These are phyloP conservation scores for Amblyjoppa fuscipennis DNA, from an alignment of 2,888 invertebrate genomes.

Conservation along the genomic window DNA sequence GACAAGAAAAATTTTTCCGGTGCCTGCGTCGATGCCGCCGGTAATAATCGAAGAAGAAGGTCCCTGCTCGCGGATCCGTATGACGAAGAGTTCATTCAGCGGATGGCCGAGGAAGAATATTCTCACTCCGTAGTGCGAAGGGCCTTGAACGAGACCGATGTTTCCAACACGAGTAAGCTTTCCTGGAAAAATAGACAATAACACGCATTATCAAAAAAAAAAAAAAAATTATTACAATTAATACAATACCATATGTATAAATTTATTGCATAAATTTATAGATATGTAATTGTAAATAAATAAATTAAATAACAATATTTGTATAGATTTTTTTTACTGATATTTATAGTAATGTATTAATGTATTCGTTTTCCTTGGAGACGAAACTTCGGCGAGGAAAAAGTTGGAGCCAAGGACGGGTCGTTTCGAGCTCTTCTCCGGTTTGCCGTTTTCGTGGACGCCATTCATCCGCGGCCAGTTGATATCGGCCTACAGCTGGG, in stretches of 20 bases:
- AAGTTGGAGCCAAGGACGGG: not conserved
- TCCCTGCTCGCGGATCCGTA: slow-evolving; percentile 26
- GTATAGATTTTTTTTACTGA: not conserved
- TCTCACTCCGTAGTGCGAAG: slow-evolving; percentile 15
- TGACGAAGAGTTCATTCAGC: slow-evolving; percentile 35
- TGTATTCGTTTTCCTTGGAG: not conserved
- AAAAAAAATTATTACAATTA: not conserved
- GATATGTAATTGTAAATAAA: not conserved
- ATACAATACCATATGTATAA: not conserved
- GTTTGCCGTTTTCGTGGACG: slow-evolving; percentile 75
- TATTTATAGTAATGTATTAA: not conserved
- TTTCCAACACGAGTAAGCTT: not conserved
- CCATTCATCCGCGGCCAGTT: slow-evolving; percentile 78
- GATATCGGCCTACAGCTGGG: slow-evolving; percentile 79
- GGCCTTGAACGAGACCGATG: slow-evolving; percentile 23
- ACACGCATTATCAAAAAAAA: not conserved
- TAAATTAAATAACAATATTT: not conserved
- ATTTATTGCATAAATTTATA: not conserved
- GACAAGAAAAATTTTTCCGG: slow-evolving; percentile 56
- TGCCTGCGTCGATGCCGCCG: slow-evolving; percentile 46
- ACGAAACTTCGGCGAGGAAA: not conserved
- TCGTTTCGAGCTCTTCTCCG: slow-evolving; percentile 68
- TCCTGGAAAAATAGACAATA: not conserved
- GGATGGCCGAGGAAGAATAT: slow-evolving; percentile 14
- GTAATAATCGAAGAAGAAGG: slow-evolving; percentile 23